Evolutionary conservation across 2,797 vertebrate genomes (phyloP), one percentile per base, ranked within the genome.

Genomic region (Poeciliopsis gracilis): DNA sequence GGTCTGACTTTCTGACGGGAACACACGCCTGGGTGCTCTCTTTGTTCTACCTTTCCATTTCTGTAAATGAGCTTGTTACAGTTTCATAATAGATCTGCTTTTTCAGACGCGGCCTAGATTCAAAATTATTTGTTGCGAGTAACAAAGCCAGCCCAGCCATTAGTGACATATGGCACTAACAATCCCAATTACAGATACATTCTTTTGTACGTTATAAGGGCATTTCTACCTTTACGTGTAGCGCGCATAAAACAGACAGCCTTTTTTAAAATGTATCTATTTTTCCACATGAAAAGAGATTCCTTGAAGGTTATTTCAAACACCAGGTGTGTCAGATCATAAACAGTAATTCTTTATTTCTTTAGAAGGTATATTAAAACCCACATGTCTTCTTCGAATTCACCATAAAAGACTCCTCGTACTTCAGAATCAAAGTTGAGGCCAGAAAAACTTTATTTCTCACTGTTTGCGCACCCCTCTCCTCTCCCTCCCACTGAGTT

Each of bases 21-120:
- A 85, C 87, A 77, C 53, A 59, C 55, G 36, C 83, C 82, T 78
- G 81, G 85, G 85, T 78, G 4, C 80, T 93, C 79, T 93, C 89
- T 94, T 94, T 90, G 86, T 92, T 93, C 89, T 90, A 89, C 84
- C 83, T 88, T 83, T 89, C 85, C 86, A 82, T 89, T 90, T 76
- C 84, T 87, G 86, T 87, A 92, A 93, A 93, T 91, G 87, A 90
- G 88, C 89, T 91, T 94, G 90, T 94, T 94, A 93, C 85, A 84
- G 75, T 92, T 90, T 93, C 89, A 91, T 92, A 93, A 94, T 91
- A 90, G 86, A 88, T 89, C 84, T 86, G 79, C 79, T 88, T 92
- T 91, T 91, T 81, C 41, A 46, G 43, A 86, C 49, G 77, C 72
- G 66, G 82, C 51, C 72, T 78, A 83, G 82, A 87, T 85, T 83